These are phyloP conservation scores for Nymphalis polychloros DNA, from an alignment of 2,888 invertebrate genomes.

Conservation along the genomic window DNA sequence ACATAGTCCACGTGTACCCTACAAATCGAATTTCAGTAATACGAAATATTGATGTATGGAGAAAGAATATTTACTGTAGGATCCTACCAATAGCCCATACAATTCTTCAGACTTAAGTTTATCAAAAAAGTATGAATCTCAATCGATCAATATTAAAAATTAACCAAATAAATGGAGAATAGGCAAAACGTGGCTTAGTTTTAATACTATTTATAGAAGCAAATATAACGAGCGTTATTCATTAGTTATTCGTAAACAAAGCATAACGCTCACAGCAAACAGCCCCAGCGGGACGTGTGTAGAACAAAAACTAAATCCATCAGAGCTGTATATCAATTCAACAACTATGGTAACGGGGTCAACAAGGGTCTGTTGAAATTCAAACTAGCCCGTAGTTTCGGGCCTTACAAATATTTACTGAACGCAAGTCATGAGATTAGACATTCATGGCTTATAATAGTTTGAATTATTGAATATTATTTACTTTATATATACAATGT, in stretches of 20 bases:
- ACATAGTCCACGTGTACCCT: too few species aligned
- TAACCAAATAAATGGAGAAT: too few species aligned
- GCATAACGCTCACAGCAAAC: conserved; percentile 3
- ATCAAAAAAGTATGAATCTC: too few species aligned
- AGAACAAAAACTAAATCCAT: conserved; percentile 51
- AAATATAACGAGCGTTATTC: background rate
- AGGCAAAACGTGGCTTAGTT: too few species aligned
- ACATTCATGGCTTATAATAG: conserved; percentile 17
- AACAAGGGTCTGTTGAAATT: conserved; percentile 51
- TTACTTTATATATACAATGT: too few species aligned
- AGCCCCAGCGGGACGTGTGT: background rate
- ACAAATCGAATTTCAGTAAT: too few species aligned
- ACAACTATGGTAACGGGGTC: conserved; percentile 47
- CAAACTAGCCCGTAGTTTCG: conserved; percentile 54
- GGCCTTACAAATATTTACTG: conserved; percentile 51
- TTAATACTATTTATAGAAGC: background rate
- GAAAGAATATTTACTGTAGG: too few species aligned
- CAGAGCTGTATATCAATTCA: conserved; percentile 57
- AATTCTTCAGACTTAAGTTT: too few species aligned
- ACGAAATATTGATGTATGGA: too few species aligned
- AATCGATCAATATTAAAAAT: too few species aligned
- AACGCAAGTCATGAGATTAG: conserved; percentile 38
- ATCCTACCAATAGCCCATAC: too few species aligned
- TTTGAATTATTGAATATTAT: too few species aligned
- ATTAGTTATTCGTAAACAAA: background rate